phyloP scores from a whole-genome alignment of 2,888 invertebrate species.

The Calameuta filiformis region DNA sequence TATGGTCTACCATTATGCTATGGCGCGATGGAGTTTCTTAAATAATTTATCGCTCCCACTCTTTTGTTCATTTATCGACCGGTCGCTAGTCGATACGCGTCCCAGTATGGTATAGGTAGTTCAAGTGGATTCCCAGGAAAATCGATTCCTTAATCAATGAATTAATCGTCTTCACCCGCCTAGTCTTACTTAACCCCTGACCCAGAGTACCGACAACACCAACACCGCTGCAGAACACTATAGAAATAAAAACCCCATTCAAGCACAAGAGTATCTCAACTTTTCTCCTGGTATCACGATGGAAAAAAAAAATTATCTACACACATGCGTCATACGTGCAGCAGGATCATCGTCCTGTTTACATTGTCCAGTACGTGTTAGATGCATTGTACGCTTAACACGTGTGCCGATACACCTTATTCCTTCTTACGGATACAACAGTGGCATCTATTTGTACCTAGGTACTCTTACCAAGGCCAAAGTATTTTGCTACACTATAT shows the following conservation, averaged over 20 bases:
- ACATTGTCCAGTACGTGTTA: neutral
- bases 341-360: neutral
- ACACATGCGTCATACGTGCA: neutral
- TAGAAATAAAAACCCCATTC: neutral
- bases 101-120: neutral
- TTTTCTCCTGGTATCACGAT: neutral
- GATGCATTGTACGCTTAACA: neutral
- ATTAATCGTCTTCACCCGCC: constrained; percentile 46
- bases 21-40: constrained; percentile 58
- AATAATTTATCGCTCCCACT: constrained; percentile 59
- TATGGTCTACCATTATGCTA: constrained; percentile 57
- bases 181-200: neutral
- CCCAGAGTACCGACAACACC: neutral
- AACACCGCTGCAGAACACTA: neutral
- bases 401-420: neutral
- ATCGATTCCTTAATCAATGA: constrained; percentile 49
- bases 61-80: constrained; percentile 49
- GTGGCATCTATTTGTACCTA: neutral
- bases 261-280: neutral
- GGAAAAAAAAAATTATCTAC: neutral
- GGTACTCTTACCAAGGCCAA: neutral
- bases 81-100: constrained; percentile 1
- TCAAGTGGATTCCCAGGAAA: constrained; percentile 24
- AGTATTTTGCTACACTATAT: neutral
- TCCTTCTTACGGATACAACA: neutral